Evolutionary conservation across 2,888 invertebrate genomes (phyloP), one percentile per base, ranked within the genome.

Genomic region (Trichopoda pennipes): DNA sequence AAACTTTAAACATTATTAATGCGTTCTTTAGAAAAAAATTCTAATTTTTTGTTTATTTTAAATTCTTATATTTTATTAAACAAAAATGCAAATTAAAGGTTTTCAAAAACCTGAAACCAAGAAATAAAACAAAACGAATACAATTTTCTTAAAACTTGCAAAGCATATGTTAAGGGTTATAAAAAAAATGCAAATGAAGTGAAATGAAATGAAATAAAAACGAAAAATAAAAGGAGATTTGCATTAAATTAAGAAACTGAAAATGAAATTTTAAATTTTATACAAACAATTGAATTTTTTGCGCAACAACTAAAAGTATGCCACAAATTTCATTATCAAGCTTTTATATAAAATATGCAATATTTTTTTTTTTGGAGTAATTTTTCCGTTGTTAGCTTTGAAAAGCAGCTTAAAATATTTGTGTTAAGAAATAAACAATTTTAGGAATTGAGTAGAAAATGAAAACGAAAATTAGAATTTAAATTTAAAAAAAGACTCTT

Each of bases 41-140:
- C n/a, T n/a, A n/a, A n/a, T n/a, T n/a, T n/a, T n/a, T n/a, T n/a
- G n/a, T n/a, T n/a, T n/a, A n/a, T n/a, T n/a, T n/a, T n/a, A n/a
- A n/a, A n/a, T 28, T 53, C 19, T 10, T 2, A 44, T 17, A 53
- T 63, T 53, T 61, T 44, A 66, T 68, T 60, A 44, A 53, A n/a
- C 12, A 51, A 68, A 49, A 58, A 77, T 69, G 61, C 55, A 77
- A 77, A 77, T 69, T 28, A 61, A 38, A 66, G 51, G 19, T 14
- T 35, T 63, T 69, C 56, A 64, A 49, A 19, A n/a, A n/a, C n/a
- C n/a, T 58, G 19, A 60, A 64, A 28, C 42, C 2, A 44, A 44
- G 3, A 12, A n/a, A 44, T n/a, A 3, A 55, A 38, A 28, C 8
- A 23, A 8, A 32, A 60, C n/a, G n/a, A 61, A 44, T 21, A 44